Conservation (phyloP, 1,140 invertebrate species). For the Wasmannia auropunctata region DNA sequence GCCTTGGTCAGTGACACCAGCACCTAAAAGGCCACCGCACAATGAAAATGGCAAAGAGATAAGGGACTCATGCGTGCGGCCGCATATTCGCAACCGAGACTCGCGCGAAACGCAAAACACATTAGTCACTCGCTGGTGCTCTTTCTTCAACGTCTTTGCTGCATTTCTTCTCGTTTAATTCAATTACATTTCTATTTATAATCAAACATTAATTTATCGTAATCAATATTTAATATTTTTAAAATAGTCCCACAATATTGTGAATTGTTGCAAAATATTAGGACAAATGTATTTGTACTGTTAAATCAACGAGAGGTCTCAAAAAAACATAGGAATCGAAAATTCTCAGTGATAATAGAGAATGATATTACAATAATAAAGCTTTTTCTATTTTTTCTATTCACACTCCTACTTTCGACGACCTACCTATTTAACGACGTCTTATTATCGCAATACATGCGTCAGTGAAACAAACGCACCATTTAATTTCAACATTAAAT, state of each 20-base stretch:
- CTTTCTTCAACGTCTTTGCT: slow-evolving; percentile 15
- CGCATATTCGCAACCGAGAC: neutral
- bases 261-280: neutral
- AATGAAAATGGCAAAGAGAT: slow-evolving; percentile 42
- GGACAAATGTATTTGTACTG: neutral
- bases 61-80: slow-evolving; percentile 31
- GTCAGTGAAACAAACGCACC: neutral
- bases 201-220: neutral
- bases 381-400: neutral
- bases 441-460: neutral
- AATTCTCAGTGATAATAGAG: neutral
- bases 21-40: slow-evolving; percentile 47
- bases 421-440: neutral
- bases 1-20: slow-evolving; percentile 66
- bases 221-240: neutral
- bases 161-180: neutral
- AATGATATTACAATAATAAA: neutral
- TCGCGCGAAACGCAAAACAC: slow-evolving; percentile 28
- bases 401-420: neutral
- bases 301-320: neutral
- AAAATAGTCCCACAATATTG: neutral
- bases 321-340: neutral
- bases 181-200: neutral
- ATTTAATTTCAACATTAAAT: neutral
- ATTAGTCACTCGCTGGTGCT: slow-evolving; percentile 12